These are phyloP conservation scores for Limnephilus lunatus DNA, from an alignment of 2,888 invertebrate genomes.

Conservation along the genomic window DNA sequence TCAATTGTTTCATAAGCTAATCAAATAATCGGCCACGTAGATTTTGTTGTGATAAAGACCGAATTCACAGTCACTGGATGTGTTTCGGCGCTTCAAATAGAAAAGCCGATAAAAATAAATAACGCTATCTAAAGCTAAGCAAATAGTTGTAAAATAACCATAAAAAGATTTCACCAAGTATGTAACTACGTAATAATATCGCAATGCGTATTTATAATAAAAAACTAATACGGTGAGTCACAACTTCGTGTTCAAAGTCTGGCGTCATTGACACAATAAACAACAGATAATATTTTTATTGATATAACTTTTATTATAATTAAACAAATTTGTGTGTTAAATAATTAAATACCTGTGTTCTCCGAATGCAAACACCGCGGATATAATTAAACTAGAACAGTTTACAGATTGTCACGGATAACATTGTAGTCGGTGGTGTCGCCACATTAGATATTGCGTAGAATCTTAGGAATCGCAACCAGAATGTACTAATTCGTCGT, in stretches of 20 bases:
- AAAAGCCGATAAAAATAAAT: slow-evolving; percentile 2
- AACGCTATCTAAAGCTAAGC: slow-evolving; percentile 9
- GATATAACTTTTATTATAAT: slow-evolving; percentile 36
- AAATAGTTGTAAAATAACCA: slow-evolving; percentile 26
- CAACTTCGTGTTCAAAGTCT: slow-evolving; percentile 9
- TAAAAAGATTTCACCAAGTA: slow-evolving; percentile 4
- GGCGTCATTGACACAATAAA: slow-evolving; percentile 31
- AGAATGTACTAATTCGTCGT: no score
- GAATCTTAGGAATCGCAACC: no score
- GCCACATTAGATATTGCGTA: not conserved
- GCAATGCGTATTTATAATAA: slow-evolving; percentile 20
- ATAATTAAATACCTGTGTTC: slow-evolving; percentile 28
- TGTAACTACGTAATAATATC: slow-evolving; percentile 13
- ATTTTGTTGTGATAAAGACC: not conserved
- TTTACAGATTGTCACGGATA: not conserved
- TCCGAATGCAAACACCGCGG: not conserved
- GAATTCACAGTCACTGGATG: not conserved
- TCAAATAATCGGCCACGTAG: not conserved
- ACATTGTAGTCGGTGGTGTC: not conserved
- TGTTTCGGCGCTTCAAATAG: not conserved
- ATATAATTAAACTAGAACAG: not conserved
- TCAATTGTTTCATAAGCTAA: not conserved
- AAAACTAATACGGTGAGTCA: not conserved
- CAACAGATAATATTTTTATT: slow-evolving; percentile 28
- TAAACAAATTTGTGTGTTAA: slow-evolving; percentile 27